Percentiles rank a stretch among this genome's conserved stretches.
phyloP scores from a whole-genome alignment of 2,888 invertebrate species.

The Leptothorax acervorum region DNA sequence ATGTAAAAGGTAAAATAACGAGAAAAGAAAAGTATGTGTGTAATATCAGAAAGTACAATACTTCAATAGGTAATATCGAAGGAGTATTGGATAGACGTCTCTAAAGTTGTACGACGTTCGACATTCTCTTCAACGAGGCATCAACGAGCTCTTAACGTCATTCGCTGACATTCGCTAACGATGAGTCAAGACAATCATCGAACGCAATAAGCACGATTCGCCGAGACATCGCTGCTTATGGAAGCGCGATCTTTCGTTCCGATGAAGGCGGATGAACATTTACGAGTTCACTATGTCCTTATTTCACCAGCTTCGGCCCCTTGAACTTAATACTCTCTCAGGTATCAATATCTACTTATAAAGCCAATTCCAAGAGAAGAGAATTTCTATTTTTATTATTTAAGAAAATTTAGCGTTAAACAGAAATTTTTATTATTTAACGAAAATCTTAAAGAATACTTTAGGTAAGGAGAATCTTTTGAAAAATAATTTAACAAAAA shows the following conservation, averaged over 20 bases:
- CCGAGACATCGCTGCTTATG: slow-evolving; percentile 60
- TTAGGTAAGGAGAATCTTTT: not conserved
- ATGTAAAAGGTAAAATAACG: not conserved
- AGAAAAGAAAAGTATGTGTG: not conserved
- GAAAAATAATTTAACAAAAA: not conserved
- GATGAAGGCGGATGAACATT: slow-evolving; percentile 64
- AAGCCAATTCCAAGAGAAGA: not conserved
- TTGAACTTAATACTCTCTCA: slow-evolving; percentile 47
- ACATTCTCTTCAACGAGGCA: slow-evolving; percentile 37
- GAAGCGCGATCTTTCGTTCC: slow-evolving; percentile 61
- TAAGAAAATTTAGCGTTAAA: not conserved
- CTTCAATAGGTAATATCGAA: not conserved
- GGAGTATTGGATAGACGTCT: not conserved
- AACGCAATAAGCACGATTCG: slow-evolving; percentile 62
- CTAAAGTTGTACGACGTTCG: slow-evolving; percentile 5
- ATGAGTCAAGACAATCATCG: slow-evolving; percentile 71
- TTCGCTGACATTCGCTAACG: slow-evolving; percentile 62
- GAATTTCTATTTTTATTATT: not conserved
- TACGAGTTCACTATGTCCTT: slow-evolving; percentile 70
- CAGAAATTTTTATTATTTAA: not conserved
- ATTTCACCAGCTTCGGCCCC: slow-evolving; percentile 66
- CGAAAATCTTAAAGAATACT: not conserved
- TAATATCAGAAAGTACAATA: not conserved
- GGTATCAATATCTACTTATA: not conserved
- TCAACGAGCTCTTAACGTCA: slow-evolving; percentile 59